Percentiles rank a stretch among this genome's conserved stretches.
Conservation (phyloP, 2,888 invertebrate genomes). For the Esperia sulphurella region DNA sequence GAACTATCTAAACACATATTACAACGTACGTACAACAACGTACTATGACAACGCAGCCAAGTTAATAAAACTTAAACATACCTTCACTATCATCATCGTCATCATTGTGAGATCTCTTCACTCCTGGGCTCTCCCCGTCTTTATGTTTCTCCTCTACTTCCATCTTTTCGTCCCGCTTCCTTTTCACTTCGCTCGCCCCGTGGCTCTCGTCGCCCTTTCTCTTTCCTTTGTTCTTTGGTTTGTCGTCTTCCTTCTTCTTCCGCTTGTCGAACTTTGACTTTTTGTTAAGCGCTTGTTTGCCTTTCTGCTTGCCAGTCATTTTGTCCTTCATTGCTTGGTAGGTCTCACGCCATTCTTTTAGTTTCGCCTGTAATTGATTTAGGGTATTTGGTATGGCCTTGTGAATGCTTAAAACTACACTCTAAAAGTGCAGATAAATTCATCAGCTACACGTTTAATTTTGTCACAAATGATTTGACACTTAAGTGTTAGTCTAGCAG, state of each 20-base stretch:
- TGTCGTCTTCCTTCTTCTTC: slow-evolving; percentile 40
- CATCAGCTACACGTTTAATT: no score
- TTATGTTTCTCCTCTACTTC: slow-evolving; percentile 37
- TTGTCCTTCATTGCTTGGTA: slow-evolving; percentile 68
- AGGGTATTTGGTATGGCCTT: no score
- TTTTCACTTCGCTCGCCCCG: slow-evolving; percentile 45
- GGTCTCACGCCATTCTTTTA: slow-evolving; percentile 61
- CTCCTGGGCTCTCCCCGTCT: slow-evolving; percentile 35
- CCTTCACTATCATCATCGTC: slow-evolving; percentile 30
- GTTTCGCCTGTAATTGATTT: slow-evolving; percentile 37
- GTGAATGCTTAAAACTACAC: no score
- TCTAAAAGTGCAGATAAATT: no score
- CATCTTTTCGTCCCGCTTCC: slow-evolving; percentile 48
- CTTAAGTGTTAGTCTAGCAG: no score
- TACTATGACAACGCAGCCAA: no score
- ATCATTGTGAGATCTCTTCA: slow-evolving; percentile 51
- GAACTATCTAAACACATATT: no score
- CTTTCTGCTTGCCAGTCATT: slow-evolving; percentile 57
- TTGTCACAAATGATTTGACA: no score
- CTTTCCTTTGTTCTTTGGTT: slow-evolving; percentile 42
- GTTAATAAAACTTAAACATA: slow-evolving; percentile 12
- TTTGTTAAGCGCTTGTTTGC: slow-evolving; percentile 44
- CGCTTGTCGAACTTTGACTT: slow-evolving; percentile 51
- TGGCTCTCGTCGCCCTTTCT: slow-evolving; percentile 39
- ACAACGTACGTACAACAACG: no score